Base-by-base conservation (phyloP, 2,797 vertebrate genomes). In the Clarias fuscus region DNA sequence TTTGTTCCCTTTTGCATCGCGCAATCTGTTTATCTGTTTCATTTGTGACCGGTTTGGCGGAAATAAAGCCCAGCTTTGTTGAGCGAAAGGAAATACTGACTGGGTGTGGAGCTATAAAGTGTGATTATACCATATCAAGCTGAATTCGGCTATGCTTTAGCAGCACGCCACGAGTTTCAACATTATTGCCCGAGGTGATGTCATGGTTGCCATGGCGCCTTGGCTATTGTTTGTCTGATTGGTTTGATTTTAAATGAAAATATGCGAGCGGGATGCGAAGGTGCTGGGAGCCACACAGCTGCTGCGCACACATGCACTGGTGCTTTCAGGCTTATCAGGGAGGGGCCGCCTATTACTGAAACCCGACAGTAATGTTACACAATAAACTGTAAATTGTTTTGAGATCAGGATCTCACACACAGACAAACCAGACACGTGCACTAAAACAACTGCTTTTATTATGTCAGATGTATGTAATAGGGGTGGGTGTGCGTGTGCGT, bases 141-240 rank as follows among this genome's bases (percentile, higher is more conserved):
- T 22, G 76, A 81, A 33, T 68, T 82, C 68, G 43, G 6, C 79
- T 62, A 30, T 59, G 53, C 81, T 81, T 85, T 59, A 65, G 70
- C 37, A 83, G 70, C 48, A 48, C 33, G n/a, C 53, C 27, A 83
- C 7, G 61, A 80, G 64, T 83, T 86, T 71, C 58, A 58, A 78
- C 89, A 82, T 85, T 87, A 71, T 58, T 56, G 68, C 87, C 64
- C 59, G 56, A 3, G 24, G 11, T 17, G 78, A 76, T 58, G 27
- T 75, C 82, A 81, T 3, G 67, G 85, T 86, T 85, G 33, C 72
- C 86, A 89, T 78, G 78, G 86, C 37, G 76, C n/a, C 73, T 20
- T 20, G 68, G 79, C 80, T 88, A 61, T 77, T 86, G 77, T 90
- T 84, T 86, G 77, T 84, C n/a, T 79, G 76, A 87, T 65, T 83